Base-by-base conservation (phyloP, 1,140 invertebrate genomes). In the Zaprionus africanus region DNA sequence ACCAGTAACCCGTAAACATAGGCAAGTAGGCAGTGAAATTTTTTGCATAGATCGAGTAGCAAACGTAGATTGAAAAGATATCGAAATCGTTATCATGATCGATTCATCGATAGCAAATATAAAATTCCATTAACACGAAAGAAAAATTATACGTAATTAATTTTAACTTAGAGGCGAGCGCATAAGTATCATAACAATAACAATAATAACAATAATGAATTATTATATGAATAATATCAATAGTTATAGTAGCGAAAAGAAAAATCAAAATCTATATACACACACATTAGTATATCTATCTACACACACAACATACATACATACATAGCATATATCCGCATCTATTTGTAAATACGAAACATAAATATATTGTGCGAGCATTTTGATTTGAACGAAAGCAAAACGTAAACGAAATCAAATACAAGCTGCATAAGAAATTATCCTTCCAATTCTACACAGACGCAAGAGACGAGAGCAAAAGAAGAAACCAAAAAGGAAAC, bases 101-200 rank as follows among this genome's bases (percentile, higher is more conserved):
- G 31, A 34, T 34, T 34, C 7, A 7, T 22, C 51, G 22, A 54
- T 24, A 63, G 26, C 5, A 17, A 63, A 63, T 22, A 62, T 31
- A 58, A 56, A 58, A 56, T 53, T 22, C 5, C 26, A 43, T 60
- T 59, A 57, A 53, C n/a, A 41, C 46, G 57, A 67, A 56, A 67
- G 46, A 64, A 65, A 57, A 78, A 59, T 67, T 57, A 88, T 84
- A 88, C 85, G 81, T 88, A 88, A 90, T 81, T 88, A 90, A 78
- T 87, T 84, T 80, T 87, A 88, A 87, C 67, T 62, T 75, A 51
- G 56, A 58, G 56, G 31, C 62, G n/a, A 46, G 58, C n/a, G 41
- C 41, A 46, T 46, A 46, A 17, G 41, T 17, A 46, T n/a, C 17
- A 46, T 57, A 66, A 63, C 31, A 43, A 43, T 57, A 76, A 22